These are phyloP conservation scores for Orussus abietinus DNA, from an alignment of 1,140 invertebrate genomes.

Conservation along the genomic window DNA sequence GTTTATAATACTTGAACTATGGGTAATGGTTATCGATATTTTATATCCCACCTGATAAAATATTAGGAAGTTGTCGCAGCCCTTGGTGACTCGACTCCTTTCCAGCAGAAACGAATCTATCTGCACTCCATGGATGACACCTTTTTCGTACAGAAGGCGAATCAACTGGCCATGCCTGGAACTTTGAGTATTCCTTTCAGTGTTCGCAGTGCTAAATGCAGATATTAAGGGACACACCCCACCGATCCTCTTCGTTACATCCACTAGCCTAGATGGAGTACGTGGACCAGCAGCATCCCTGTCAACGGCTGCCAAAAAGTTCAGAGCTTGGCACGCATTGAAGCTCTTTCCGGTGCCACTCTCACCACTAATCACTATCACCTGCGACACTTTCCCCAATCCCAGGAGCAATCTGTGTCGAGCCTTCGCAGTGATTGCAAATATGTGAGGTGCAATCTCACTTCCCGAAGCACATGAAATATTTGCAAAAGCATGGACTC, in stretches of 20 bases:
- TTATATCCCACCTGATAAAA: constrained; percentile 54
- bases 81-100: constrained; percentile 57
- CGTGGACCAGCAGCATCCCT: too few species aligned
- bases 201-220: constrained; percentile 57
- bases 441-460: constrained; percentile 23
- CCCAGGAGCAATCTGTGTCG: constrained; percentile 23
- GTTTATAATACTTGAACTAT: too few species aligned
- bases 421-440: constrained; percentile 23
- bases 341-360: constrained; percentile 52
- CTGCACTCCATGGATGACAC: constrained; percentile 59
- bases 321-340: constrained; percentile 43
- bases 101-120: constrained; percentile 63
- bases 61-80: constrained; percentile 56
- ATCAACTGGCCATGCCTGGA: constrained; percentile 58
- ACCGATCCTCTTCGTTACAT: neutral
- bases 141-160: constrained; percentile 53
- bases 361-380: constrained; percentile 49
- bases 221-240: constrained; percentile 30
- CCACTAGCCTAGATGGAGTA: too few species aligned
- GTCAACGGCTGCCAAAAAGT: constrained; percentile 37
- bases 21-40: too few species aligned
- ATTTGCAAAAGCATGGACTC: constrained; percentile 14
- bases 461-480: constrained; percentile 11
- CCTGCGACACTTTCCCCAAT: constrained; percentile 30
- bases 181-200: constrained; percentile 60